Evolutionary conservation across 2,888 invertebrate genomes (phyloP).

Genomic region (Parochlus steinenii): DNA sequence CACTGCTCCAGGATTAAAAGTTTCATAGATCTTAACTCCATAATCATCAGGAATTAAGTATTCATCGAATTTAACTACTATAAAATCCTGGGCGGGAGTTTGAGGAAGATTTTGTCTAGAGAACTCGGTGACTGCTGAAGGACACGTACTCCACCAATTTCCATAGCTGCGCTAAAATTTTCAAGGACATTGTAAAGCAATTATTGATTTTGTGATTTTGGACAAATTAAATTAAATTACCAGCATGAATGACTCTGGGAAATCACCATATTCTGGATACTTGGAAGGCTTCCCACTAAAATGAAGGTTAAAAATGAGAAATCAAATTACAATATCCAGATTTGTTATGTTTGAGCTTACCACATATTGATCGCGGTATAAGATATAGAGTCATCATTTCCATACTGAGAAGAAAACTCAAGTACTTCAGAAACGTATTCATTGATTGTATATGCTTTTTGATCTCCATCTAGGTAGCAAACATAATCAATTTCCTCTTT

Average conservation of each 20-base stretch:
- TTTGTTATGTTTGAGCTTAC: no score
- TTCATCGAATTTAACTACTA: slow-evolving; percentile 32
- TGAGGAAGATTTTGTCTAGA: slow-evolving; percentile 53
- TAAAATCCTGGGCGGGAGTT: slow-evolving; percentile 60
- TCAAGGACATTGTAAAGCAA: slow-evolving; percentile 3
- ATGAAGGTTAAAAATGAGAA: no score
- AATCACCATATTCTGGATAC: slow-evolving; percentile 82
- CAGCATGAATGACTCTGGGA: slow-evolving; percentile 78
- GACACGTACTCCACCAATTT: slow-evolving; percentile 68
- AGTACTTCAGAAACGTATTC: slow-evolving; percentile 65
- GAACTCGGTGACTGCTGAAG: slow-evolving; percentile 49
- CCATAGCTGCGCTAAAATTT: slow-evolving; percentile 61
- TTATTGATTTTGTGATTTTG: slow-evolving; percentile 7
- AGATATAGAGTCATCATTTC: slow-evolving; percentile 70
- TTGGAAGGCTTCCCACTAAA: slow-evolving; percentile 68
- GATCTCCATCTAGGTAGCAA: no score
- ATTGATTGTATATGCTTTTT: slow-evolving; percentile 31
- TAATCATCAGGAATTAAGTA: slow-evolving; percentile 26
- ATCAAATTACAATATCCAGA: no score
- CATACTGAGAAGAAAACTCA: slow-evolving; percentile 82
- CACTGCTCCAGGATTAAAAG: slow-evolving; percentile 71
- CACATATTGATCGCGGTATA: slow-evolving; percentile 76
- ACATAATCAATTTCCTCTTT: no score
- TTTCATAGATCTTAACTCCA: slow-evolving; percentile 65
- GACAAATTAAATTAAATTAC: slow-evolving; percentile 34